Base-by-base conservation (phyloP, 1,140 invertebrate genomes). In the Drosophila grimshawi region DNA sequence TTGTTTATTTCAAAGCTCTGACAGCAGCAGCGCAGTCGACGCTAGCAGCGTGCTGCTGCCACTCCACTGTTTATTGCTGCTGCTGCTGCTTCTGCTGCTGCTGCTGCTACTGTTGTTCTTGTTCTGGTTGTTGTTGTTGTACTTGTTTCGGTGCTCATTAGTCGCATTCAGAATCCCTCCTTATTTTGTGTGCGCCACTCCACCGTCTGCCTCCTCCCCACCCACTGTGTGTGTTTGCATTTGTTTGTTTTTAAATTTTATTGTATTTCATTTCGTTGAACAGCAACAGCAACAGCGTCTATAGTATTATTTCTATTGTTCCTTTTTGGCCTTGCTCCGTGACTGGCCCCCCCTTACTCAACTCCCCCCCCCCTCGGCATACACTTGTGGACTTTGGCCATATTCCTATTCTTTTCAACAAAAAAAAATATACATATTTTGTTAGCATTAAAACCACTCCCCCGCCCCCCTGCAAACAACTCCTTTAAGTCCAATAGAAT, bases 211-310 rank as follows among this genome's bases (percentile, higher is more conserved):
- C 10, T 43, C 10, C n/a, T n/a, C 4, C 39, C 4, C 39, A n/a
- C 10, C 52, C 19, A 60, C n/a, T 80, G 7, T 64, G 27, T 74
- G 70, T 80, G 78, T 80, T 80, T 80, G 71, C 71, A 55, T 80
- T 80, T 80, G 78, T 80, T 80, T 80, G 78, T 80, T 80, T 80
- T 80, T 61, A 80, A 80, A 80, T 80, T 80, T 80, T 80, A 80
- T 80, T 80, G 78, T 80, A 80, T 80, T 80, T 80, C 78, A 80
- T 70, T 80, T 10, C 27, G 19, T 19, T 19, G 48, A 49, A 32
- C 29, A 49, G 8, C 8, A 49, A 32, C 48, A 49, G 7, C 29
- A 49, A 49, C 48, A 30, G 29, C 27, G 29, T 49, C 27, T 49
- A 49, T 49, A 19, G 19, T 19, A 49, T 49, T 49, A 30, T 49